Evolutionary conservation across 2,797 vertebrate genomes (phyloP).

Genomic region (Meda fulgida): DNA sequence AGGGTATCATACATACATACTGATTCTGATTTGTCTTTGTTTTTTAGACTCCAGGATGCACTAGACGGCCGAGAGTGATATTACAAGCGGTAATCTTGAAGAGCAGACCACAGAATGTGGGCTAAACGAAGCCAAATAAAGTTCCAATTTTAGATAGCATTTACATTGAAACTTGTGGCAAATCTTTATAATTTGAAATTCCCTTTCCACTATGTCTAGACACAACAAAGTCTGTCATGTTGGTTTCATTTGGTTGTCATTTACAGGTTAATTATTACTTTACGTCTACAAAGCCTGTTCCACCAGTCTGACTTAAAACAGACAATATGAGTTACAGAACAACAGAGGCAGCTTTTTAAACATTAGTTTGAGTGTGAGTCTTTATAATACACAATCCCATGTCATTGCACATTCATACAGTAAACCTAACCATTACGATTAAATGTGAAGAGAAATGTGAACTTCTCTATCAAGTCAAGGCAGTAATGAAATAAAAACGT

Average conservation of each 20-base stretch:
- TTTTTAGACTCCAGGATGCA: slow-evolving; percentile 55
- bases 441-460: slow-evolving; percentile 28
- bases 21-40: neutral
- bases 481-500: slow-evolving; percentile 16
- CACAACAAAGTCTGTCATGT: neutral
- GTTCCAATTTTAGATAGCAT: slow-evolving; percentile 4
- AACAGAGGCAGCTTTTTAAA: slow-evolving; percentile 20
- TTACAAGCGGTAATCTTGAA: neutral
- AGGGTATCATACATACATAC: neutral
- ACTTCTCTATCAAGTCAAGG: neutral
- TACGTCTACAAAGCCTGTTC: neutral
- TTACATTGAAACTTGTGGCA: neutral
- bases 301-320: neutral
- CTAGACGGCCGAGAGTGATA: slow-evolving; percentile 22
- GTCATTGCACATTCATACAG: neutral
- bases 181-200: neutral
- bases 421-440: neutral
- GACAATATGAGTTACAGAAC: neutral
- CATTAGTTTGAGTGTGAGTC: neutral
- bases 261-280: neutral
- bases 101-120: neutral
- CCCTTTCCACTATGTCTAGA: neutral
- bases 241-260: slow-evolving; percentile 11
- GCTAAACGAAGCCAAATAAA: neutral
- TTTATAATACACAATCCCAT: neutral